These are phyloP conservation scores for Anisognathus igniventris DNA, from an alignment of 2,797 vertebrate genomes.

Conservation along the genomic window DNA sequence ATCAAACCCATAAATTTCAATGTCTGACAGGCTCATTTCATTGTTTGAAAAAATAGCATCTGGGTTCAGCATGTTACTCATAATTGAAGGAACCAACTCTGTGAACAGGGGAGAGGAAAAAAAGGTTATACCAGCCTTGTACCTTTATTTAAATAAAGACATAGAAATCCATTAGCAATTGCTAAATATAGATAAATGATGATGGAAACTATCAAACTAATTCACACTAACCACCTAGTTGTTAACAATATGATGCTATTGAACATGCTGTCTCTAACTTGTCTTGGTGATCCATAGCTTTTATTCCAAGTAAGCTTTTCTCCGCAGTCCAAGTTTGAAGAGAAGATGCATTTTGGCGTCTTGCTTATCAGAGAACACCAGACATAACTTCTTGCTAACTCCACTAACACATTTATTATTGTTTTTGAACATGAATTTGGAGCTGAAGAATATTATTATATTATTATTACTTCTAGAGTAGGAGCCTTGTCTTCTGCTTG, in stretches of 20 bases:
- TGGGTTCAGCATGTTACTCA: slow-evolving; percentile 85
- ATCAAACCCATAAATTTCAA: slow-evolving; percentile 96
- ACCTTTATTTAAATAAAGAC: neutral
- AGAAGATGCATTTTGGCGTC: neutral
- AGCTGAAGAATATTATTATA: neutral
- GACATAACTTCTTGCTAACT: neutral
- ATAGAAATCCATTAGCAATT: neutral
- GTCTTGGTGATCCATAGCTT: neutral
- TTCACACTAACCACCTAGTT: neutral
- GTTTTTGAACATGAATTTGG: neutral
- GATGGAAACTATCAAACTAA: neutral
- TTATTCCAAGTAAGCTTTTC: neutral
- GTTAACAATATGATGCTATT: neutral
- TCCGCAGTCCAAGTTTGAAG: neutral
- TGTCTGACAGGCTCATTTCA: slow-evolving; percentile 93
- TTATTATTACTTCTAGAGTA: neutral
- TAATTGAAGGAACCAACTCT: slow-evolving; percentile 84
- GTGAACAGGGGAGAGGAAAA: neutral
- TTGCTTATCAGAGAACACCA: neutral
- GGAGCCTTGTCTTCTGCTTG: neutral
- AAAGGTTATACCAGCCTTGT: neutral
- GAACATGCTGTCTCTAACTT: neutral
- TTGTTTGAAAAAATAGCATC: slow-evolving; percentile 98
- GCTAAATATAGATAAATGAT: neutral
- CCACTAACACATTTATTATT: neutral